Percentiles rank a stretch among this genome's conserved stretches.
Evolutionary conservation across 2,888 invertebrate genomes (phyloP).

Genomic region (Myopa tessellatipennis): DNA sequence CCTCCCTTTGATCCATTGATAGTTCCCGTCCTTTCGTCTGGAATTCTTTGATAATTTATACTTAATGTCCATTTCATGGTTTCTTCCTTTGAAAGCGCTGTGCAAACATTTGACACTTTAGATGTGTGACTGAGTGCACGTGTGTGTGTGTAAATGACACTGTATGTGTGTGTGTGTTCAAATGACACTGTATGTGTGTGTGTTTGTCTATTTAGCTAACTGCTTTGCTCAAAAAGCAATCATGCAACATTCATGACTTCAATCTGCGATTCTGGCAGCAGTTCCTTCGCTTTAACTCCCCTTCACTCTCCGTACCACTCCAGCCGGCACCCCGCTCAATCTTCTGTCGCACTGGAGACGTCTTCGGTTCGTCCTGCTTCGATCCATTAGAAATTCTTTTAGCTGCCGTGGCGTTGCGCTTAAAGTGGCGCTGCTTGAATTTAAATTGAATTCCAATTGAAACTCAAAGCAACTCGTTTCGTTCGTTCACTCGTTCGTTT

Average conservation of each 20-base stretch:
- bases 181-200: too few species aligned
- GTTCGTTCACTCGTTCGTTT: too few species aligned
- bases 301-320: background rate
- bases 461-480: slow-evolving; percentile 30
- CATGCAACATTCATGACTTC: background rate
- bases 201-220: too few species aligned
- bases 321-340: background rate
- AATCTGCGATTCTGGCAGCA: background rate
- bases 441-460: slow-evolving; percentile 40
- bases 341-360: background rate
- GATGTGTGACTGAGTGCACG: too few species aligned
- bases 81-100: background rate
- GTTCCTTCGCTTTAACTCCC: background rate
- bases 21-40: background rate
- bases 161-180: slow-evolving; percentile 4
- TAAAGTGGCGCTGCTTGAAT: slow-evolving; percentile 38
- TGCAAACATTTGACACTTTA: background rate
- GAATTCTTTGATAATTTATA: slow-evolving; percentile 12
- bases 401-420: slow-evolving; percentile 12
- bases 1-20: background rate
- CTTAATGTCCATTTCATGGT: slow-evolving; percentile 14
- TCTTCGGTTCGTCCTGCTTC: background rate
- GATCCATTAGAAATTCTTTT: slow-evolving; percentile 20
- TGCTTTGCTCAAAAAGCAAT: too few species aligned
- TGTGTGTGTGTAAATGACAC: background rate